Evolutionary conservation across 1,140 invertebrate species (phyloP), one percentile per base, ranked within the genome.

Genomic region (Tenebrio molitor): DNA sequence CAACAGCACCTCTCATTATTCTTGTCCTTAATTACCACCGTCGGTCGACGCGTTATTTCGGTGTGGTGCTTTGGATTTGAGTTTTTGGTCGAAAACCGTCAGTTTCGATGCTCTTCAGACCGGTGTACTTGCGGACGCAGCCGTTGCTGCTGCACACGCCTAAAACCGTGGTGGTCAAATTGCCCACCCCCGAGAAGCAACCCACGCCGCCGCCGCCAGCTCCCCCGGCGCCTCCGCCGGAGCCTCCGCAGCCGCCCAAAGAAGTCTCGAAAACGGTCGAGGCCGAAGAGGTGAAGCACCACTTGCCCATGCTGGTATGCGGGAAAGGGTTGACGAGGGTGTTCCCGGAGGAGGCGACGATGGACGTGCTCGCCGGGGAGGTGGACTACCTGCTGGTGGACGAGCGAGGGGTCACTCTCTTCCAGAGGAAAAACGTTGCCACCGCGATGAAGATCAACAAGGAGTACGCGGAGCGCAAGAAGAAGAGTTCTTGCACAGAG

Each of bases 321-420:
- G 92, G 92, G 71, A 88, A 89, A 75, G 91, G 91, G 6, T 77
- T 91, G 15, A 91, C 92, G 77, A 88, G 89, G 0, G 29, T 41
- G 58, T 74, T 66, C 46, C 93, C 93, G 0, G 84, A 89, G 14
- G 91, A 93, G 81, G 91, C 91, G 0, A 90, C 91, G 19, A 86
- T 90, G 17, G 89, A 89, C n/a, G 91, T 94, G 2, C 81, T 93
- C 1, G 91, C 89, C 0, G 92, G 92, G 7, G 86, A 91, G 83
- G 88, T 92, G 0, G 86, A 91, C 1, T 94, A 93, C 75, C 91
- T 91, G 1, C 87, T 93, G 1, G 83, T 93, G 0, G 92, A 93
- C 77, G 92, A 94, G 71, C 66, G 75, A 6, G 92, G 93, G 7
- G 88, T 93, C 17, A 88, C 88, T 65, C 88, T 90, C 78, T 94